Conservation (phyloP, 1,140 invertebrate genomes). For the Procambarus virginalis region DNA sequence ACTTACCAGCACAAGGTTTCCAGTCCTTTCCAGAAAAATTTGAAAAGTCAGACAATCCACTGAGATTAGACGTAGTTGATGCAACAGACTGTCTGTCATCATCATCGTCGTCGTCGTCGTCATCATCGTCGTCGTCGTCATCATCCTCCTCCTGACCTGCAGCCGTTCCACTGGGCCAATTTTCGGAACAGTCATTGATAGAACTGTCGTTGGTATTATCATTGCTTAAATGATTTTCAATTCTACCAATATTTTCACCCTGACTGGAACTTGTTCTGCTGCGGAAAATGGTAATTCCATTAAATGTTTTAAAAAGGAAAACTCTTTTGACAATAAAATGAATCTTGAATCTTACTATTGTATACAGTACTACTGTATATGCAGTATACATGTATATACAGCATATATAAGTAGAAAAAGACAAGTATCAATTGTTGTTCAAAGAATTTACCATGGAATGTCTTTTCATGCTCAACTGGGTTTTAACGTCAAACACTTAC, state of each 20-base stretch:
- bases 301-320: not conserved
- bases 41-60: slow-evolving; percentile 60
- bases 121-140: slow-evolving; percentile 49
- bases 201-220: slow-evolving; percentile 51
- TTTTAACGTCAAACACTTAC: slow-evolving; percentile 15
- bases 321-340: not conserved
- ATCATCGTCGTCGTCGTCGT: slow-evolving; percentile 51
- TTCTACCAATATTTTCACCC: slow-evolving; percentile 21
- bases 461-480: too few species aligned
- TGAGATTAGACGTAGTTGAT: slow-evolving; percentile 62
- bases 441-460: not conserved
- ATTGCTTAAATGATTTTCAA: slow-evolving; percentile 31
- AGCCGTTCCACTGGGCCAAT: slow-evolving; percentile 28
- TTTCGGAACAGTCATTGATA: slow-evolving; percentile 30
- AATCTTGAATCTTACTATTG: too few species aligned
- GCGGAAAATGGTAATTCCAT: not conserved
- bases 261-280: slow-evolving; percentile 44
- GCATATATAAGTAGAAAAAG: not conserved
- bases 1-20: slow-evolving; percentile 66
- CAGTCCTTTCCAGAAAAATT: slow-evolving; percentile 66
- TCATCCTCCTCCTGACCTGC: slow-evolving; percentile 21
- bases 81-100: slow-evolving; percentile 58
- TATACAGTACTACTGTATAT: too few species aligned
- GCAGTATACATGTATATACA: not conserved
- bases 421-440: not conserved